These are phyloP conservation scores for Megaustenia siamemsis DNA, from an alignment of 2,888 invertebrate species.

Conservation along the genomic window DNA sequence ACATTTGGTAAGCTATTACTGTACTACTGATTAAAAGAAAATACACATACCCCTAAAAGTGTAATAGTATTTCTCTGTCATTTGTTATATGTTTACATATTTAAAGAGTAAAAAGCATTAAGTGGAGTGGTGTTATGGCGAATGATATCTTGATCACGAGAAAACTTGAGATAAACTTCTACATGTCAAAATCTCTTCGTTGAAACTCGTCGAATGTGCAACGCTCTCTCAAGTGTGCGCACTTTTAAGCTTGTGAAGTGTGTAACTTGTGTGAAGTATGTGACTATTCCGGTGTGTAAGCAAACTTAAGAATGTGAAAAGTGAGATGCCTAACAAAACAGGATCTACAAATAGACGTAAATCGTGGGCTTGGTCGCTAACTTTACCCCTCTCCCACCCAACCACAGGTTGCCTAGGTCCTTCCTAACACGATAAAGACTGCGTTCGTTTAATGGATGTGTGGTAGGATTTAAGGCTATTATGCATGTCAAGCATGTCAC, in stretches of 20 bases:
- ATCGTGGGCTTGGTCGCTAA: constrained; percentile 2
- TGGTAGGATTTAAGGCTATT: background rate
- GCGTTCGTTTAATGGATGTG: background rate
- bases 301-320: background rate
- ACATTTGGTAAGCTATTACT: no score
- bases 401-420: background rate
- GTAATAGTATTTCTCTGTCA: no score
- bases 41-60: no score
- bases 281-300: background rate
- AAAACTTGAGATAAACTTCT: no score
- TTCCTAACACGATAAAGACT: background rate
- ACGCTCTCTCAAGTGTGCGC: background rate
- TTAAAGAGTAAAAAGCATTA: no score
- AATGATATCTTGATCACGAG: no score
- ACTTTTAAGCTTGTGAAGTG: no score
- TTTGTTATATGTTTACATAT: no score
- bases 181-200: background rate
- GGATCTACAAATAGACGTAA: constrained; percentile 13
- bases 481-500: background rate
- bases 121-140: no score
- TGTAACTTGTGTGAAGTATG: background rate
- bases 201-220: background rate
- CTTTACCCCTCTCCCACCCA: no score
- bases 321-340: constrained; percentile 25
- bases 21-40: no score